Evolutionary conservation across 2,888 invertebrate species (phyloP), one percentile per base, ranked within the genome.

Genomic region (Rapana venosa): DNA sequence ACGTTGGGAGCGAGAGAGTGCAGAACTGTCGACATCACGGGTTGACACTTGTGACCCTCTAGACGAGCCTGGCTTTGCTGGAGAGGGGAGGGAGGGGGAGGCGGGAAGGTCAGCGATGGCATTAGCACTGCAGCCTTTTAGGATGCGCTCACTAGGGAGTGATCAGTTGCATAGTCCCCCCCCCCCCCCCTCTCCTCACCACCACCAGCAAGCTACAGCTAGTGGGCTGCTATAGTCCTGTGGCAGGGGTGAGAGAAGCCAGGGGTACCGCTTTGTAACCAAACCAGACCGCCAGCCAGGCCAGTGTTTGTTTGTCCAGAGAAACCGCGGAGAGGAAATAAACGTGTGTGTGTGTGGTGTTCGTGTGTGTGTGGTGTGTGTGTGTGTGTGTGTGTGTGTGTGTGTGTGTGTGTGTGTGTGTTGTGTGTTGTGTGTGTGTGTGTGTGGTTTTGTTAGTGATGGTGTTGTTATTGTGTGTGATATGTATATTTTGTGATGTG

Each of bases 41-140:
- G 35, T 61, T 35, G 35, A 79, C 79, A 79, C 35, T 32, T 32
- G 32, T 79, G 79, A 79, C 79, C 79, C 79, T 79, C 13, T 32
- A 15, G 79, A 35, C 79, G 79, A 35, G 79, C 17, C 79, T 17
- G 35, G 79, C 2, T n/a, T n/a, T 15, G 35, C 32, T 35, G 35
- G 79, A 35, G 17, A 35, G 32, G 79, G 74, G 79, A 79, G 32
- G 32, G 79, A n/a, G n/a, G n/a, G 79, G 79, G 17, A 35, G 32
- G 17, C n/a, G 79, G 74, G 79, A 79, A 79, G 32, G 79, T 79
- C 79, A 79, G 32, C 5, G 35, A 35, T 32, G 35, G 20, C 79
- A 79, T 79, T 79, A 79, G 22, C 79, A 35, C 79, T 35, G 79
- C 35, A 13, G 35, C 79, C 79, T 79, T 79, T 79, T 35, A 79